These are phyloP conservation scores for Myiozetetes cayanensis DNA, from an alignment of 2,113 vertebrate genomes.

Conservation along the genomic window DNA sequence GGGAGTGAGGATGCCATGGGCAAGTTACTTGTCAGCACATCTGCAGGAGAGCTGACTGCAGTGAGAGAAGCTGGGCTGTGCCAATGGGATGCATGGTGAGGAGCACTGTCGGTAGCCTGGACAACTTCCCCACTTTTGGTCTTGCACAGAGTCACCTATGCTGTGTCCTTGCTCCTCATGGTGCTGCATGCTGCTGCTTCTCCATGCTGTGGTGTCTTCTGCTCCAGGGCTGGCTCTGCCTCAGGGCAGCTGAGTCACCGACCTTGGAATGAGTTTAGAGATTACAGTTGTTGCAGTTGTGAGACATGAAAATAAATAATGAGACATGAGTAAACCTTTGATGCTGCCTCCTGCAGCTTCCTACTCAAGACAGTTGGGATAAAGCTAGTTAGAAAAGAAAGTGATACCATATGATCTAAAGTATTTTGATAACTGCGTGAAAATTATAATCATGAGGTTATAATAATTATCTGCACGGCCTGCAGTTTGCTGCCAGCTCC, in stretches of 20 bases:
- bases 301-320: not conserved
- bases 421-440: conserved; percentile 25
- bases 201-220: not conserved
- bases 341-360: conserved; percentile 25
- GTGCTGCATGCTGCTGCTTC: not conserved
- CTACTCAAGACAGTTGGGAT: not conserved
- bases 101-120: not conserved
- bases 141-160: not conserved
- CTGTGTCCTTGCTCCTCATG: fast-evolving
- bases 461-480: not conserved
- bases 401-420: not conserved
- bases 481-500: not conserved
- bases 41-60: fast-evolving
- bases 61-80: not conserved
- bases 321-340: conserved; percentile 24
- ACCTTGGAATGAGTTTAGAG: not conserved
- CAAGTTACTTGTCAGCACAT: not conserved
- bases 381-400: conserved; percentile 14
- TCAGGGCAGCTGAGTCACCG: not conserved
- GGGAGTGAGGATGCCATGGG: not conserved
- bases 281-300: not conserved
- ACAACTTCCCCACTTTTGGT: fast-evolving
- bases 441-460: not conserved
- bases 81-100: fast-evolving
- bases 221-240: not conserved